Conservation (phyloP, 2,797 vertebrate genomes). For the Cheirogaleus major region DNA sequence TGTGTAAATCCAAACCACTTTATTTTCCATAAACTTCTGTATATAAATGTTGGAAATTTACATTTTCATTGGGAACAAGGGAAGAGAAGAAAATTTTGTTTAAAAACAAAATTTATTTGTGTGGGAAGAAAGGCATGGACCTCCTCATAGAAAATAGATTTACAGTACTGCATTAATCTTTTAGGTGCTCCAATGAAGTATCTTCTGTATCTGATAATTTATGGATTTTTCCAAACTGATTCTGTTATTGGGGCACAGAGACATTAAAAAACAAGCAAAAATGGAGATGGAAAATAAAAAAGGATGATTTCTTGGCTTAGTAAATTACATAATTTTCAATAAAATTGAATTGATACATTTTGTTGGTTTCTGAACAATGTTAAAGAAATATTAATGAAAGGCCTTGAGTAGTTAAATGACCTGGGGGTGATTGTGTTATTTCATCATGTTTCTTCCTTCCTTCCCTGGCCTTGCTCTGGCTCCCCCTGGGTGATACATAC, state of each 20-base stretch:
- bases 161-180: not conserved
- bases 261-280: conserved; percentile 13
- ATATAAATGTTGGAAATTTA: not conserved
- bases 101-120: not conserved
- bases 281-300: not conserved
- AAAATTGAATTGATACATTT: not conserved
- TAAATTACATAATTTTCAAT: not conserved
- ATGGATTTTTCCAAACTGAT: not conserved
- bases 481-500: not conserved
- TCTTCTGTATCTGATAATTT: not conserved
- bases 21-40: not conserved
- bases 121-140: too few species aligned
- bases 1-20: not conserved
- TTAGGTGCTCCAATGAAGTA: not conserved
- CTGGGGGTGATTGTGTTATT: not conserved
- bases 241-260: not conserved
- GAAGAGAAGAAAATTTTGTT: not conserved
- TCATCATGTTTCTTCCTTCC: not conserved
- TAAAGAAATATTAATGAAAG: not conserved
- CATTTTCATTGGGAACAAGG: not conserved
- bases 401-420: not conserved
- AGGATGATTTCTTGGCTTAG: not conserved
- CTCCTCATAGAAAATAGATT: too few species aligned
- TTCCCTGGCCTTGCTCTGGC: not conserved
- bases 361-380: not conserved